Evolutionary conservation across 2,888 invertebrate species (phyloP), one percentile per base, ranked within the genome.

Genomic region (Tipula helvola): DNA sequence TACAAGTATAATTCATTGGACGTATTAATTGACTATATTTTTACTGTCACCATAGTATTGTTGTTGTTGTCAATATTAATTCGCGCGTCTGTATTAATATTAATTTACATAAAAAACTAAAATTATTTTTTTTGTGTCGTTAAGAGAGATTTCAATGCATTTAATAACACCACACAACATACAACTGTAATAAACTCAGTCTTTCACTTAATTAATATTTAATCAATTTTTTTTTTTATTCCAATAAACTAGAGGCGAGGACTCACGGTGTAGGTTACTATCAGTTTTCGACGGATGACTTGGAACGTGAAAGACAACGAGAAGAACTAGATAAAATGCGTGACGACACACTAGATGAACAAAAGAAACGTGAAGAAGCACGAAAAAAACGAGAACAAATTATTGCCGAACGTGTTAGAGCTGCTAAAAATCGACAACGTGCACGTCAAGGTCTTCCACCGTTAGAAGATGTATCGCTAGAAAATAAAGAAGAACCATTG

Each of bases 221-320:
- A 16, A 52, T 16, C 52, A 52, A 16, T 52, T 52, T 52, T 16
- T 44, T 12, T 10, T 57, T 88, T 88, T 88, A 87, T 87, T 88
- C 10, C 5, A 12, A 10, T 44, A 12, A 90, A 91, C 36, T 91
- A 95, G 98, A 99, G 94, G 97, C 98, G 0, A 93, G 98, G 88
- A 94, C 95, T 12, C 98, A 98, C 90, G 99, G 98, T 89, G 97
- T 97, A 18, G 97, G 97, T 5, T 99, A 97, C 92, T 98, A 95
- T 91, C 94, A 95, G 36, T 98, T 99, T 91, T 97, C 98, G 13
- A 96, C 95, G 84, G 96, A 98, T 89, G 97, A 97, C 89, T 93
- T 93, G 2, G 94, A 95, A 89, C 94, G 98, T 88, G 92, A 93
- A 1, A 94, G 95, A 89, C 97, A 99, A 91, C 96, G 97, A 93